Percentiles rank a stretch among this genome's conserved stretches.
Evolutionary conservation across 1,140 invertebrate genomes (phyloP).

Genomic region (Cephus cinctus): DNA sequence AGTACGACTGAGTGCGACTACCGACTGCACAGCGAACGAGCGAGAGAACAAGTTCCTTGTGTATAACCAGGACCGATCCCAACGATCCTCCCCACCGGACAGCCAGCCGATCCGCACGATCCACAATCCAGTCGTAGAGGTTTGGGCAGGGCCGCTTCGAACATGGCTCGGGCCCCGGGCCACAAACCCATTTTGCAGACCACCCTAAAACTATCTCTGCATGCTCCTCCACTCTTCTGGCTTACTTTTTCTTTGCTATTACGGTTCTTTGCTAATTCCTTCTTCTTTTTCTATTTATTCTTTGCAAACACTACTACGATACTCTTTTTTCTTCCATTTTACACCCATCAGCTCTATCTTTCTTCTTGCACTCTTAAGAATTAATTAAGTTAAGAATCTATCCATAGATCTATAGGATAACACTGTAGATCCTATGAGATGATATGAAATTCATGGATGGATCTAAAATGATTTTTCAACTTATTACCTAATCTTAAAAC

Average conservation of each 20-base stretch:
- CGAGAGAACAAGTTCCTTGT: no score
- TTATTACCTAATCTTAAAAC: no score
- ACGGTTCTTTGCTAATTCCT: not conserved
- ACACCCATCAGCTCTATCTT: no score
- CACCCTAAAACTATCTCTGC: no score
- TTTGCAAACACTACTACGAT: not conserved
- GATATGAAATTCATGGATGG: no score
- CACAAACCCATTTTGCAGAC: constrained; percentile 4
- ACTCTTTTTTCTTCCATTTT: no score
- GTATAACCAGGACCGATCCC: constrained; percentile 4
- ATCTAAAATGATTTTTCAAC: no score
- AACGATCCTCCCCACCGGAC: constrained; percentile 3
- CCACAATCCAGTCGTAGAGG: constrained; percentile 12
- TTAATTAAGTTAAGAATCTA: no score
- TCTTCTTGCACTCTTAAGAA: no score
- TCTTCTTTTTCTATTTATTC: not conserved
- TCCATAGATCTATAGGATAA: no score
- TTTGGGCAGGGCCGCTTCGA: constrained; percentile 28
- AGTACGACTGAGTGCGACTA: constrained; percentile 1
- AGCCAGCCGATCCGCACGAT: constrained; percentile 8
- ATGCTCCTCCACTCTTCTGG: not conserved
- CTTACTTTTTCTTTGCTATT: not conserved
- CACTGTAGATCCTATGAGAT: no score
- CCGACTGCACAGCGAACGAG: constrained; percentile 1
- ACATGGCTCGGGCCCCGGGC: constrained; percentile 18